phyloP scores from a whole-genome alignment of 2,797 vertebrate genomes.

The Megalops cyprinoides region DNA sequence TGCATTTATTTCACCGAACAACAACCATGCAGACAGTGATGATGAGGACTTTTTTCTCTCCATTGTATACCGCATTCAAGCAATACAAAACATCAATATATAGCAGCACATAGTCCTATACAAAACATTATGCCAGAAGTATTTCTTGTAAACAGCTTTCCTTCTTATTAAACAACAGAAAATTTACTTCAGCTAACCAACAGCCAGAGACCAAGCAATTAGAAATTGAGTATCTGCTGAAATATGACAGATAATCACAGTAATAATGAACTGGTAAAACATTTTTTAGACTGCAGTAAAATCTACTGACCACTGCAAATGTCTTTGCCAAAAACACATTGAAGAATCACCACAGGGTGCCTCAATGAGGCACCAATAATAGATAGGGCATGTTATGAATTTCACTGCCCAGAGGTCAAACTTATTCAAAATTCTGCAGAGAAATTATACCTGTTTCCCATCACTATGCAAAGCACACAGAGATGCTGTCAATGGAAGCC shows the following conservation, averaged over 20 bases:
- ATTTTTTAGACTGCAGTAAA: constrained; percentile 37
- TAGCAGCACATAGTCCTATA: neutral
- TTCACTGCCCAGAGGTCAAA: constrained; percentile 59
- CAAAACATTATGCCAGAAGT: no score
- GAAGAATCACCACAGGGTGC: constrained; percentile 40
- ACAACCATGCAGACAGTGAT: neutral
- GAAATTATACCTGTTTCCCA: constrained; percentile 52
- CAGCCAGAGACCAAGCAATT: no score
- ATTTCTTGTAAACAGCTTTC: no score
- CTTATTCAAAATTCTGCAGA: constrained; percentile 58
- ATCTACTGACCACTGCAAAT: constrained; percentile 31
- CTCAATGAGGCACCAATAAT: constrained; percentile 59
- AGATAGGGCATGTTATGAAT: constrained; percentile 54
- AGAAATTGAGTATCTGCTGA: no score
- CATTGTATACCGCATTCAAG: no score
- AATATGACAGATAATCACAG: no score
- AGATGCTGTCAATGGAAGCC: no score
- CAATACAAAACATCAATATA: no score
- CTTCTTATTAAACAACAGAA: no score
- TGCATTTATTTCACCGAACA: neutral
- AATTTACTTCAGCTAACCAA: no score
- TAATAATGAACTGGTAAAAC: constrained; percentile 36
- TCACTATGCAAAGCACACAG: constrained; percentile 59
- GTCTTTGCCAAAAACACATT: constrained; percentile 33
- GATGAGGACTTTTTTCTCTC: neutral